phyloP scores from a whole-genome alignment of 1,140 invertebrate genomes.

The Hyposmocoma kahamanoa region DNA sequence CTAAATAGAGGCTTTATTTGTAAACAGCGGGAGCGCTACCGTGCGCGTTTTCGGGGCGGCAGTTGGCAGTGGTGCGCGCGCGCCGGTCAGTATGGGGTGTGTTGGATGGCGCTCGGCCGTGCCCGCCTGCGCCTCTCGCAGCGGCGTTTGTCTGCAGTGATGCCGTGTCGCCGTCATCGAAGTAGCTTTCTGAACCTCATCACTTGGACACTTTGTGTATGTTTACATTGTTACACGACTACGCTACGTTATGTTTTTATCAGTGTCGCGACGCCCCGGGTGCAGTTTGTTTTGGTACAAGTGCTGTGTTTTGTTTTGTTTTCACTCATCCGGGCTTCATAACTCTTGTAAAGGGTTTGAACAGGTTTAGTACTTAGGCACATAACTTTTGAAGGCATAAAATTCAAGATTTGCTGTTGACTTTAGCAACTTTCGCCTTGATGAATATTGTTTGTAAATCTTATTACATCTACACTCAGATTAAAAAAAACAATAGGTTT shows the following conservation, averaged over 20 bases:
- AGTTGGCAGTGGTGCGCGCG: conserved; percentile 24
- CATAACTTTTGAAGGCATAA: too few species aligned
- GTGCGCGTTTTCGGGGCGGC: conserved; percentile 23
- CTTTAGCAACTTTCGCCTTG: too few species aligned
- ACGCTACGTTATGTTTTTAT: too few species aligned
- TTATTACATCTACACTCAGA: too few species aligned
- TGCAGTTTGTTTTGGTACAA: background rate
- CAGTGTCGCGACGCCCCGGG: too few species aligned
- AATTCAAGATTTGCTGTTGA: too few species aligned
- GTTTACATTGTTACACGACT: too few species aligned
- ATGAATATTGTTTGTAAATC: too few species aligned
- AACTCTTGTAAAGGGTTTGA: too few species aligned
- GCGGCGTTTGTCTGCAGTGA: conserved; percentile 33
- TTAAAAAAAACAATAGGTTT: too few species aligned
- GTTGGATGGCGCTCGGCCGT: conserved; percentile 8
- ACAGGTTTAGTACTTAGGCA: too few species aligned
- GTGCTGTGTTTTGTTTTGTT: background rate
- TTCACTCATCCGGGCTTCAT: too few species aligned
- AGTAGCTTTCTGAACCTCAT: conserved; percentile 30
- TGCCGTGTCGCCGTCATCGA: conserved; percentile 31
- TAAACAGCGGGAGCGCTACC: conserved; percentile 61
- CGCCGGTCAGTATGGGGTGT: conserved; percentile 13
- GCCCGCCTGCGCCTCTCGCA: conserved; percentile 26
- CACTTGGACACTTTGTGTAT: conserved; percentile 64
- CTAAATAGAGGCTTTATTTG: conserved; percentile 67